Evolutionary conservation across 2,113 vertebrate genomes (phyloP).

Genomic region (Panurus biarmicus): DNA sequence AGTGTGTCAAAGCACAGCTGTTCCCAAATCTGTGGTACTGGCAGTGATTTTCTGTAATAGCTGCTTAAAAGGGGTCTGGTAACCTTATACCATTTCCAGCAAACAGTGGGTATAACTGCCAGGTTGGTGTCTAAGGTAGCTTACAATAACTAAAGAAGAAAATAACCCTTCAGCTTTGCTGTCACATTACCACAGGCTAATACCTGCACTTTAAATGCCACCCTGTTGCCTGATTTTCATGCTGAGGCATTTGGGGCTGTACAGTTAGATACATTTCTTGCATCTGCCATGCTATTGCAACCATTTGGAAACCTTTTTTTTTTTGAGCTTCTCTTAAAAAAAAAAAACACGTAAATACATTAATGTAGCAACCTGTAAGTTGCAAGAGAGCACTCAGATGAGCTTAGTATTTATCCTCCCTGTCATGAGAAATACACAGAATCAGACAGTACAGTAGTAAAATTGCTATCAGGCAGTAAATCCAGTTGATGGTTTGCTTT

Average conservation of each 20-base stretch:
- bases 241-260: not conserved
- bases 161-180: not conserved
- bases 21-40: not conserved
- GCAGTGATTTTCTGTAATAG: not conserved
- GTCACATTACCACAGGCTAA: not conserved
- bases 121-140: not conserved
- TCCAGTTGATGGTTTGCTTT: not conserved
- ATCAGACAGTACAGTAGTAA: not conserved
- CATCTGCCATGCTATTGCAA: not conserved
- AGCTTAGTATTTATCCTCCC: not conserved
- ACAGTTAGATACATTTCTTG: not conserved
- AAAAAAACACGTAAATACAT: not conserved
- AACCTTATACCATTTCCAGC: not conserved
- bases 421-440: not conserved
- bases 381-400: not conserved
- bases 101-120: not conserved
- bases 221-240: not conserved
- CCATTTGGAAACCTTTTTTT: not conserved
- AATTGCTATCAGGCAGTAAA: not conserved
- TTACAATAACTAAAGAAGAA: not conserved
- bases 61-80: not conserved
- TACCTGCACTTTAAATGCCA: not conserved
- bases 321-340: not conserved
- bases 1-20: not conserved
- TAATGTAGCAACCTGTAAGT: not conserved